Percentiles rank a stretch among this genome's conserved stretches.
Conservation (phyloP, 1,140 invertebrate species). For the Pollicipes pollicipes region DNA sequence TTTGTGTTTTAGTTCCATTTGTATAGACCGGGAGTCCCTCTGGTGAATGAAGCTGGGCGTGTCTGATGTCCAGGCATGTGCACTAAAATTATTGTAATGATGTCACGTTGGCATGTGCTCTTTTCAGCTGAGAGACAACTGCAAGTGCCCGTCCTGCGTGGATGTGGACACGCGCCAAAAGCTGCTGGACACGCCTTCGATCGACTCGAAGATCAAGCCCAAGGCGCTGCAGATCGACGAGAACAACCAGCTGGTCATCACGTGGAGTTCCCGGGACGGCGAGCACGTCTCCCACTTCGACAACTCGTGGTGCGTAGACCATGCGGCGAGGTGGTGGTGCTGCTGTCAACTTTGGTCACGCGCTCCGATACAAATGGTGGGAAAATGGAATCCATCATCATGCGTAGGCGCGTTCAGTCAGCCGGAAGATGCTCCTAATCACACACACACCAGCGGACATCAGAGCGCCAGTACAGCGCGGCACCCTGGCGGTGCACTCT, state of each 20-base stretch:
- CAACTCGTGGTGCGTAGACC: constrained; percentile 20
- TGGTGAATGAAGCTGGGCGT: no score
- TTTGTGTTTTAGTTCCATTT: no score
- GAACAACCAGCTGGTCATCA: constrained; percentile 22
- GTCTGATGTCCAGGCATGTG: not conserved
- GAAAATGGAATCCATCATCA: no score
- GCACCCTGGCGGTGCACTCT: no score
- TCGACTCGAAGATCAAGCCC: constrained; percentile 24
- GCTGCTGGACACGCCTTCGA: constrained; percentile 23
- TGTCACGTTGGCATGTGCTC: not conserved
- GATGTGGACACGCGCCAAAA: constrained; percentile 26
- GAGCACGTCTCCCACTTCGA: constrained; percentile 22
- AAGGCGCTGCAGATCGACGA: constrained; percentile 21
- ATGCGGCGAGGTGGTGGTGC: not conserved
- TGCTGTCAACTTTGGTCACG: no score
- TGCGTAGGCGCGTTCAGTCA: no score
- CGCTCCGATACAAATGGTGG: no score
- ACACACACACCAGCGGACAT: no score
- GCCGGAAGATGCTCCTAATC: no score
- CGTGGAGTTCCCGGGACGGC: constrained; percentile 20
- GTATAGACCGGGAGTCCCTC: no score
- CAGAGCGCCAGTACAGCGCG: no score
- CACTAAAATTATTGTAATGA: no score
- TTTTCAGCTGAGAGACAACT: constrained; percentile 27
- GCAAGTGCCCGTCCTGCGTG: constrained; percentile 23